Evolutionary conservation across 2,797 vertebrate genomes (phyloP).

Genomic region (Podarcis lilfordi): DNA sequence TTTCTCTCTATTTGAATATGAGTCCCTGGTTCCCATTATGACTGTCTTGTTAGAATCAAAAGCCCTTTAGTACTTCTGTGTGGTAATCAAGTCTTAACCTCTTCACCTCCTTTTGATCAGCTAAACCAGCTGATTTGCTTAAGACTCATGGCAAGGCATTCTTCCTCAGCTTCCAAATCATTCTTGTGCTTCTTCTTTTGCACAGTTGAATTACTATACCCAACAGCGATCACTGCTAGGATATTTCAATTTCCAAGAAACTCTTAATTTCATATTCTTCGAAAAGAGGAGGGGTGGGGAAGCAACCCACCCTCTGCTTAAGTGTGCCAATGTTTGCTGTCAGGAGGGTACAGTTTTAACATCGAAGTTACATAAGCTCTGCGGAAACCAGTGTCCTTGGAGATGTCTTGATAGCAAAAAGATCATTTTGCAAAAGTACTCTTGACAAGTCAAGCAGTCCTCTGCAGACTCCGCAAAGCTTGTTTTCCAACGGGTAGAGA

Average conservation of each 20-base stretch:
- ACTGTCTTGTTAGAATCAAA: conserved; percentile 6
- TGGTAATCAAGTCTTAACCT: conserved; percentile 30
- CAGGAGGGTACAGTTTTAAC: background rate
- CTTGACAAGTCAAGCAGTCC: no score
- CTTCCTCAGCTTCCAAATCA: conserved; percentile 1
- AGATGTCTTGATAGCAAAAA: background rate
- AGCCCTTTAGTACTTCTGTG: conserved; percentile 12
- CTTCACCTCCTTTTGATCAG: conserved; percentile 26
- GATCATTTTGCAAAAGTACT: no score
- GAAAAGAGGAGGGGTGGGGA: background rate
- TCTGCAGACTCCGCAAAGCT: no score
- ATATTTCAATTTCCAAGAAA: conserved; percentile 3
- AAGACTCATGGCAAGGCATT: conserved; percentile 2
- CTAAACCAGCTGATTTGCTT: conserved; percentile 23
- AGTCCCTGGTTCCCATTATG: background rate
- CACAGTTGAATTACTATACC: conserved; percentile 2
- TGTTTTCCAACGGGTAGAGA: no score
- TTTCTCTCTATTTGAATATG: background rate
- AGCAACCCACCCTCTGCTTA: background rate
- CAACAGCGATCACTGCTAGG: background rate
- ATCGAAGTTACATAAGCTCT: background rate
- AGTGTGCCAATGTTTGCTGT: background rate
- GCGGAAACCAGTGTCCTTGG: background rate
- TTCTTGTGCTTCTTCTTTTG: background rate
- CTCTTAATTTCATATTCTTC: background rate